Evolutionary conservation across 2,113 vertebrate genomes (phyloP).

Genomic region (Engraulis encrasicolus): DNA sequence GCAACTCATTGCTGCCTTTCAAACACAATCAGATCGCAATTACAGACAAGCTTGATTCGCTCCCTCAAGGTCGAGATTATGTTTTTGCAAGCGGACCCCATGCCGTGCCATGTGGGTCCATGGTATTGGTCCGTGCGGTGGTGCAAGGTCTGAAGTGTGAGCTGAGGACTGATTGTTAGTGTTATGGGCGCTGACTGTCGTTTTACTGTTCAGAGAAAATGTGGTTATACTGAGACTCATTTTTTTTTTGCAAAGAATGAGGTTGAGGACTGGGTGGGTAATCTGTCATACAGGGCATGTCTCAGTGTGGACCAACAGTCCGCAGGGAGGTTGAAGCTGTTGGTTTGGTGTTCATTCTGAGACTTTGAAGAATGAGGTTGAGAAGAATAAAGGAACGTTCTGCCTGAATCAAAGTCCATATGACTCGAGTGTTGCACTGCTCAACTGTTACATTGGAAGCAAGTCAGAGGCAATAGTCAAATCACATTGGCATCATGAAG

Average conservation of each 20-base stretch:
- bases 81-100: background rate
- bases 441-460: background rate
- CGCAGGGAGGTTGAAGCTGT: too few relatives aligned
- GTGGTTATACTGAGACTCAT: background rate
- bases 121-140: too few relatives aligned
- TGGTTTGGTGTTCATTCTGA: too few relatives aligned
- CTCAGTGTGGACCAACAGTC: too few relatives aligned
- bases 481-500: background rate
- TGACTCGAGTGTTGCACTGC: background rate
- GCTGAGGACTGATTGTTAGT: background rate
- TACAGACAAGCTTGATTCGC: background rate
- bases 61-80: background rate
- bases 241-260: background rate
- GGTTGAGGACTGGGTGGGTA: too few relatives aligned
- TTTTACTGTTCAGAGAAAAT: background rate
- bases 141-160: background rate
- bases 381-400: background rate
- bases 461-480: background rate
- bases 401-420: background rate
- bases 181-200: too few relatives aligned
- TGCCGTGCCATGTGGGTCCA: background rate
- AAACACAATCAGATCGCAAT: slow-evolving; percentile 2
- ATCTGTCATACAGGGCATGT: too few relatives aligned
- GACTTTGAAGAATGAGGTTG: too few relatives aligned
- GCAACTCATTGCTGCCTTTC: too few relatives aligned